phyloP scores from a whole-genome alignment of 2,888 invertebrate species.

The Calephelis perditalis region DNA sequence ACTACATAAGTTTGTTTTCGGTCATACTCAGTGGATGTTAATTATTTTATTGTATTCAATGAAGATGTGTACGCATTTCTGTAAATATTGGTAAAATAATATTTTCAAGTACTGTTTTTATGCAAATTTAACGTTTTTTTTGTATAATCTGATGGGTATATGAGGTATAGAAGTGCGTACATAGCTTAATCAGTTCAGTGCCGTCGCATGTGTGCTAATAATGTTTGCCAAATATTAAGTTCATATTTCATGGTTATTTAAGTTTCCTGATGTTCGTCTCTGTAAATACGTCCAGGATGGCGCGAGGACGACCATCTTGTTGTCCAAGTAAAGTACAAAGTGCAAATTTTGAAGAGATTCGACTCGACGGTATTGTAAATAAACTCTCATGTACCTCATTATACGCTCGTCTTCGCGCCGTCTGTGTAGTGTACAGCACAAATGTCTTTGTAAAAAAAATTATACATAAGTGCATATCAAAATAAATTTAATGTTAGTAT shows the following conservation, averaged over 20 bases:
- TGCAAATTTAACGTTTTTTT: no score
- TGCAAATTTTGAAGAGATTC: slow-evolving; percentile 36
- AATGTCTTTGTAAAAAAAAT: slow-evolving; percentile 69
- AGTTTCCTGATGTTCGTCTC: slow-evolving; percentile 47
- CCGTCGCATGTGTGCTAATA: slow-evolving; percentile 15
- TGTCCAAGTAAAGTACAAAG: slow-evolving; percentile 51
- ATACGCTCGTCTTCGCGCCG: slow-evolving; percentile 24
- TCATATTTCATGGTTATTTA: slow-evolving; percentile 30
- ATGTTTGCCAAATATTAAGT: slow-evolving; percentile 70
- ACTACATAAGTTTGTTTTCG: slow-evolving; percentile 39
- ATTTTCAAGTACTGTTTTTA: no score
- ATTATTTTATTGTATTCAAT: background rate
- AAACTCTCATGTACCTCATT: slow-evolving; percentile 15
- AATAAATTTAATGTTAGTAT: slow-evolving; percentile 68
- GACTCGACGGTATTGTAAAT: slow-evolving; percentile 34
- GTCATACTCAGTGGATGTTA: background rate
- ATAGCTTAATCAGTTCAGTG: background rate
- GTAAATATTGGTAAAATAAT: background rate
- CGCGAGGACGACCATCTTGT: slow-evolving; percentile 44
- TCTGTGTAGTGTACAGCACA: slow-evolving; percentile 67
- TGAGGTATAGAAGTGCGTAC: background rate
- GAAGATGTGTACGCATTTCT: slow-evolving; percentile 1
- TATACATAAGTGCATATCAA: slow-evolving; percentile 74
- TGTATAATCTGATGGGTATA: no score
- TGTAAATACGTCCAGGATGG: slow-evolving; percentile 57